A percentile compares a stretch with the other conserved stretches of the same genome.
phyloP scores from a whole-genome alignment of 23 tunicate species.

The Trididemnum miniatum region DNA sequence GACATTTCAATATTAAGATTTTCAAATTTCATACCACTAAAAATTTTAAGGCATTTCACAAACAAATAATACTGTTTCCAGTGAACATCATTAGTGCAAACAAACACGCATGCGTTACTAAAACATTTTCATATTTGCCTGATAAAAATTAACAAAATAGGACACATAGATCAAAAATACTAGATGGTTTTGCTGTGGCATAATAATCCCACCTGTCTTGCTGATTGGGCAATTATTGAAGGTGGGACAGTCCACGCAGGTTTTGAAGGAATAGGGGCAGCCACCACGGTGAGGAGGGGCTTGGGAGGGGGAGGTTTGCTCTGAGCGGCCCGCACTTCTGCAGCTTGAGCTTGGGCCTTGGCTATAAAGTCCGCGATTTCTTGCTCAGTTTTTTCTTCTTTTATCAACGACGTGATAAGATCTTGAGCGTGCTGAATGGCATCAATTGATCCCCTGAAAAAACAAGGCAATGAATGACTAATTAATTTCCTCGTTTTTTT shows the following conservation, averaged over 20 bases:
- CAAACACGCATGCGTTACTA: too few relatives aligned
- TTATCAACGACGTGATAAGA: conserved; percentile 68
- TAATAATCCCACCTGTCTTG: conserved; percentile 31
- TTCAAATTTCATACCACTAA: too few relatives aligned
- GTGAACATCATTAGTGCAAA: too few relatives aligned
- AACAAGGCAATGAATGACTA: too few relatives aligned
- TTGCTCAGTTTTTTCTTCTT: conserved; percentile 69
- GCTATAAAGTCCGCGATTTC: conserved; percentile 59
- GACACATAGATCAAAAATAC: too few relatives aligned
- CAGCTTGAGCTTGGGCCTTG: conserved; percentile 63
- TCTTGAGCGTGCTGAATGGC: conserved; percentile 69
- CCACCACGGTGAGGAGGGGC: conserved; percentile 60
- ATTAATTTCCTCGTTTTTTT: too few relatives aligned
- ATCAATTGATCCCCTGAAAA: conserved; percentile 64
- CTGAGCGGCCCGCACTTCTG: conserved; percentile 48
- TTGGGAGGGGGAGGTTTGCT: conserved; percentile 36
- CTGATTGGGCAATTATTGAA: conserved; percentile 46
- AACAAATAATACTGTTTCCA: too few relatives aligned
- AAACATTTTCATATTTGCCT: too few relatives aligned
- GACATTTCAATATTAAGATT: too few relatives aligned
- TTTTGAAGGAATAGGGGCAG: conserved; percentile 69
- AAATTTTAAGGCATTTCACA: too few relatives aligned
- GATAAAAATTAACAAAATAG: too few relatives aligned
- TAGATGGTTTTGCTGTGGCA: too few relatives aligned
- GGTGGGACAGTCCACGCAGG: conserved; percentile 78